Evolutionary conservation across 2,113 vertebrate species (phyloP), one percentile per base, ranked within the genome.

Genomic region (Labeo rohita): DNA sequence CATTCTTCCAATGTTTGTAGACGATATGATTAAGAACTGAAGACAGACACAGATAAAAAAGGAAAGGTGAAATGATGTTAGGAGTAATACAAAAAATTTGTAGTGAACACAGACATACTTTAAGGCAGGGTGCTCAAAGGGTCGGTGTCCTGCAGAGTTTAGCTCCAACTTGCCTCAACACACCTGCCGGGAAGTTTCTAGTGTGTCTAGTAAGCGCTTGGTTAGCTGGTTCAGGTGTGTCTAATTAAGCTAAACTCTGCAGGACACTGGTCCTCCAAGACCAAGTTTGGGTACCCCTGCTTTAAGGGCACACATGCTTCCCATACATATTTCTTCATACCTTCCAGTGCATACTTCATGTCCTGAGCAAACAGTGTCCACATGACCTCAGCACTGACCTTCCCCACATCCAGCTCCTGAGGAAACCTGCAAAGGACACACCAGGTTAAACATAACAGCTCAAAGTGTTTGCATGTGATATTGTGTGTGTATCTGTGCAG

Each of bases 311-410:
- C 11, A 39, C 6, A 77, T 2, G 23, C 2, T 7, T 87, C 21
- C 4, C 52, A 54, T 56, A 36, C 34, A 9, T 75, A n/a, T 36
- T 87, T 90, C 93, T 95, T 43, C 21, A 47, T 90, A 99, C 98
- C 98, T 91, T 99, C 98, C 94, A 99, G 95, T 0, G 98, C 98
- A 0, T 98, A 99, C 90, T 98, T 99, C 96, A 99, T 99, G 91
- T 99, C 98, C 91, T 99, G 98, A 88, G 98, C 96, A 56, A 99
- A 99, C 84, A 99, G 96, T 56, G 91, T 95, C 98, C 98, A 99
- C 96, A 99, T 98, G 88, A 98, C 98, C 88, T 99, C 98, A 0
- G 98, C 96, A 0, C 98, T 99, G 94, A 99, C 97, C 92, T 97
- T 98, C 11, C 98, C 98, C 84, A 99, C 97, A 0, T 97, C 96